These are phyloP conservation scores for Quadriops clusia DNA, from an alignment of 2,888 invertebrate genomes.

Conservation along the genomic window DNA sequence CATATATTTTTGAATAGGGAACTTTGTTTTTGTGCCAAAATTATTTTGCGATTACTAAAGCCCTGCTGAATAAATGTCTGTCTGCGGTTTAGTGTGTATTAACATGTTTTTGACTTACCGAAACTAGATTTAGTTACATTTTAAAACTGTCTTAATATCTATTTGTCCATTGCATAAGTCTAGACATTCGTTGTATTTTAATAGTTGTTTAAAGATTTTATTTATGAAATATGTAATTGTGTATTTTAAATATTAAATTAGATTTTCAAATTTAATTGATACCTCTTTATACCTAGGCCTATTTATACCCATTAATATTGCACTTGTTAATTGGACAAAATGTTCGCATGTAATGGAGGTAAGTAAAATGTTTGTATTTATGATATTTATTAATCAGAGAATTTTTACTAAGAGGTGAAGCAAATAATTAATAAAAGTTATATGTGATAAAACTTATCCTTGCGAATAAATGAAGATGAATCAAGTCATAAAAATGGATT, in stretches of 20 bases:
- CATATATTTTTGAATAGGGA: too few relatives aligned
- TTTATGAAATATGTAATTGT: conserved; percentile 24
- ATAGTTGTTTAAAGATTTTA: conserved; percentile 29
- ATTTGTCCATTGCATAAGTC: conserved; percentile 28
- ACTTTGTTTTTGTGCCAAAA: too few relatives aligned
- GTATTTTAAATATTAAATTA: conserved; percentile 29
- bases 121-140: conserved; percentile 6
- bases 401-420: too few relatives aligned
- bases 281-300: conserved; percentile 16
- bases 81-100: too few relatives aligned
- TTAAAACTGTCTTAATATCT: conserved; percentile 24
- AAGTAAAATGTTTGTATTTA: not conserved
- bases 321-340: conserved; percentile 5
- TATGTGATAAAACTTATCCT: too few relatives aligned
- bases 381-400: too few relatives aligned
- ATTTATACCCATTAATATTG: too few relatives aligned
- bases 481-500: too few relatives aligned
- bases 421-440: too few relatives aligned
- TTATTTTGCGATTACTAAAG: too few relatives aligned
- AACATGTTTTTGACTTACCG: conserved; percentile 15
- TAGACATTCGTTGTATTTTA: conserved; percentile 29
- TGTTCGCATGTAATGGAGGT: not conserved
- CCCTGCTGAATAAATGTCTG: too few relatives aligned
- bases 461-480: too few relatives aligned
- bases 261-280: conserved; percentile 24